Percentiles rank a stretch among this genome's conserved stretches.
phyloP scores from a whole-genome alignment of 2,888 invertebrate genomes.

The Adineta ricciae region DNA sequence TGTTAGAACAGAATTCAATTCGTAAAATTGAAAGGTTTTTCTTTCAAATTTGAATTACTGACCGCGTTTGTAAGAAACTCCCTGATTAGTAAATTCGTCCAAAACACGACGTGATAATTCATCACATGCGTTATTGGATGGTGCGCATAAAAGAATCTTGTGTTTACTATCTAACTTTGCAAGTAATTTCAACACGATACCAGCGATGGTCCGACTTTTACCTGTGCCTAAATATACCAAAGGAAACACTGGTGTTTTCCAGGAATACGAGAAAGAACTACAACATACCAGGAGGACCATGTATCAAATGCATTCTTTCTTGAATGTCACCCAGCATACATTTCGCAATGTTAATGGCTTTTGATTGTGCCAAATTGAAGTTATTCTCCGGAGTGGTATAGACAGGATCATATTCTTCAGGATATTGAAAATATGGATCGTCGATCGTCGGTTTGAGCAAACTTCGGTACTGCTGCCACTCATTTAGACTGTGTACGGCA shows the following conservation, averaged over 20 bases:
- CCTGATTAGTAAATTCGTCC: conserved; percentile 38
- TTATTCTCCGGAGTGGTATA: not conserved
- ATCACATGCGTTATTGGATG: conserved; percentile 77
- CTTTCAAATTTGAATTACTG: not conserved
- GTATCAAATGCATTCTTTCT: not conserved
- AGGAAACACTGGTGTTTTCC: not conserved
- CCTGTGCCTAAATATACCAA: conserved; percentile 61
- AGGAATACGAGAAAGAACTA: not conserved
- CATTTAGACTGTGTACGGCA: not conserved
- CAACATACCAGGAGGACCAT: conserved; percentile 12
- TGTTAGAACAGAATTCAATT: not conserved
- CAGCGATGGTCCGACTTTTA: conserved; percentile 69
- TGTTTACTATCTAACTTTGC: conserved; percentile 38
- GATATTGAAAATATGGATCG: not conserved
- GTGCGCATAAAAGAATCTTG: conserved; percentile 67
- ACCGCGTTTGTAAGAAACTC: not conserved
- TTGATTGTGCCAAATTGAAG: not conserved
- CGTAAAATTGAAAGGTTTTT: no score
- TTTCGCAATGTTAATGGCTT: not conserved
- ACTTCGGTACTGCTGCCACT: not conserved
- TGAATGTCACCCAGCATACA: not conserved
- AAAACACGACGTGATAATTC: conserved; percentile 62
- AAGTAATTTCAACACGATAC: conserved; percentile 54
- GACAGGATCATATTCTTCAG: not conserved
- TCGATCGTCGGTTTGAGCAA: not conserved